Percentiles rank a stretch among this genome's conserved stretches.
Evolutionary conservation across 2,888 invertebrate species (phyloP).

Genomic region (Serripes groenlandicus): DNA sequence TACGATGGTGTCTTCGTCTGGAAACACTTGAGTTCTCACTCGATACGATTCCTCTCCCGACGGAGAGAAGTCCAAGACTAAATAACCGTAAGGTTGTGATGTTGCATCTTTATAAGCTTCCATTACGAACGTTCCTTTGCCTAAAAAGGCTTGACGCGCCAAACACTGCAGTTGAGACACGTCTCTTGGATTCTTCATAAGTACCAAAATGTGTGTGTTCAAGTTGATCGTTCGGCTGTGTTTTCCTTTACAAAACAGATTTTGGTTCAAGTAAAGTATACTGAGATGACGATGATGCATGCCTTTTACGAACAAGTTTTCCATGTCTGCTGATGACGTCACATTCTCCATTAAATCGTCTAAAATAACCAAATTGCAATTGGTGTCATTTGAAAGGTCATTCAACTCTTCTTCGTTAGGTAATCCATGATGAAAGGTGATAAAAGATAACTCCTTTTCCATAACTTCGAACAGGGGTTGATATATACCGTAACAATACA

Average conservation of each 20-base stretch:
- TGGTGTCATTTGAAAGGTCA: constrained; percentile 19
- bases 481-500: constrained; percentile 63
- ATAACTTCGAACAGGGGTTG: constrained; percentile 55
- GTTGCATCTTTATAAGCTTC: constrained; percentile 59
- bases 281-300: constrained; percentile 52
- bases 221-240: constrained; percentile 50
- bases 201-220: constrained; percentile 46
- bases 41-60: constrained; percentile 40
- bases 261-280: constrained; percentile 51
- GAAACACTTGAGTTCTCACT: constrained; percentile 43
- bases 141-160: constrained; percentile 51
- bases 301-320: constrained; percentile 48
- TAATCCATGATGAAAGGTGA: constrained; percentile 53
- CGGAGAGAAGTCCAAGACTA: constrained; percentile 53
- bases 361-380: constrained; percentile 38
- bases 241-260: constrained; percentile 49
- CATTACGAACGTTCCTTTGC: constrained; percentile 35
- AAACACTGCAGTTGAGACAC: constrained; percentile 54
- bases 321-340: constrained; percentile 57
- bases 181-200: constrained; percentile 56
- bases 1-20: constrained; percentile 47
- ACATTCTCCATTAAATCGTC: constrained; percentile 51
- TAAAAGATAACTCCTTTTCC: constrained; percentile 42
- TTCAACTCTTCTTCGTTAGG: constrained; percentile 37
- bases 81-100: constrained; percentile 50